Conservation (phyloP, 2,113 vertebrate genomes). For the Orthonyx spaldingii region DNA sequence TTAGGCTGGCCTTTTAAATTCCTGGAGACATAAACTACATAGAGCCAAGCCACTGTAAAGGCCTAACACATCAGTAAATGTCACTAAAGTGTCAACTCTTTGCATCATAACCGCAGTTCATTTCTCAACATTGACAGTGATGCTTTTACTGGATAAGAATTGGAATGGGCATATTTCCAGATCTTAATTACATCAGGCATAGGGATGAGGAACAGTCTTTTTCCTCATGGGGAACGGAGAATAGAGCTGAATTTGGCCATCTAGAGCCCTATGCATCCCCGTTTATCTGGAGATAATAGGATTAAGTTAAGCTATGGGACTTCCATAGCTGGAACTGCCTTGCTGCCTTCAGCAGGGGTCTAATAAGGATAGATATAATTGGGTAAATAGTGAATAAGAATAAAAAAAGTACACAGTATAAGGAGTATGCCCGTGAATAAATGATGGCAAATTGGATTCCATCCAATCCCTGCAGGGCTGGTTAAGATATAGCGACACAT, state of each 20-base stretch:
- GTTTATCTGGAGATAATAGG: conserved; percentile 80
- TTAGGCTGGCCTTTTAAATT: conserved; percentile 61
- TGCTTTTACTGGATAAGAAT: conserved; percentile 71
- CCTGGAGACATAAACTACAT: conserved; percentile 36
- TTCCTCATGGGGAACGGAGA: conserved; percentile 45
- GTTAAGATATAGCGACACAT: conserved; percentile 39
- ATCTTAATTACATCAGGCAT: conserved; percentile 81
- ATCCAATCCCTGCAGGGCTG: conserved; percentile 64
- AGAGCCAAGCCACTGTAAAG: conserved; percentile 35
- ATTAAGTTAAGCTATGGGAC: conserved; percentile 79
- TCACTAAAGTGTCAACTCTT: conserved; percentile 73
- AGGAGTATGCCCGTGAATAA: conserved; percentile 71
- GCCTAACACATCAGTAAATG: conserved; percentile 70
- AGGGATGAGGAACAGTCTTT: conserved; percentile 66
- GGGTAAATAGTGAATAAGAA: conserved; percentile 75
- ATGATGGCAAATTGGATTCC: conserved; percentile 74
- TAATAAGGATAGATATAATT: conserved; percentile 82
- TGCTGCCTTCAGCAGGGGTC: conserved; percentile 78
- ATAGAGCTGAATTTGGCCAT: conserved; percentile 72
- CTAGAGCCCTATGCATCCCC: conserved; percentile 62
- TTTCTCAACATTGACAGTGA: conserved; percentile 75
- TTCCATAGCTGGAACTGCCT: conserved; percentile 71
- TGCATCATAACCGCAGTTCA: conserved; percentile 72
- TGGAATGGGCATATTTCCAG: conserved; percentile 76
- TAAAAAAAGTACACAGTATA: conserved; percentile 61